phyloP scores from a whole-genome alignment of 2,888 invertebrate genomes.

The Leptinotarsa peninsularis region DNA sequence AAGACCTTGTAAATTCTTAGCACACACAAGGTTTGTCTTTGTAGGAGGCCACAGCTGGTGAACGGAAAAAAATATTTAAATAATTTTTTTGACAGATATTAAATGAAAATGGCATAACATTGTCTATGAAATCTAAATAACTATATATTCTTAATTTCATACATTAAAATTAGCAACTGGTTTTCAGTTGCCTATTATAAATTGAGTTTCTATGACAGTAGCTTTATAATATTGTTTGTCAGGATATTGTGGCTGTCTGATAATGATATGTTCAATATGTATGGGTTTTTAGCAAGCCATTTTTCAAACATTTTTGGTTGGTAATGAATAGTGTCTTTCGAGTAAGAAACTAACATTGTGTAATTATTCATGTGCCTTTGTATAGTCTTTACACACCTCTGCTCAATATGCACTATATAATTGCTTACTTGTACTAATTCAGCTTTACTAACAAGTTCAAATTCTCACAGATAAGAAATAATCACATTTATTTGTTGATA shows the following conservation, averaged over 20 bases:
- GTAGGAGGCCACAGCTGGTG: too few species aligned
- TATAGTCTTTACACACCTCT: neutral
- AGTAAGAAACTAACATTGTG: constrained; percentile 3
- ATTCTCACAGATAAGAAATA: neutral
- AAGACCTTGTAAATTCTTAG: too few species aligned
- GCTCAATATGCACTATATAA: neutral
- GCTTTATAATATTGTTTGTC: constrained; percentile 8
- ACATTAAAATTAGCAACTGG: too few species aligned
- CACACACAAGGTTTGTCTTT: too few species aligned
- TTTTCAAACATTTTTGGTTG: constrained; percentile 30
- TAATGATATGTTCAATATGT: constrained; percentile 50
- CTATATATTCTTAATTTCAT: neutral
- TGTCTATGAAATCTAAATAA: too few species aligned
- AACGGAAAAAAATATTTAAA: too few species aligned
- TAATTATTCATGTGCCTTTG: neutral
- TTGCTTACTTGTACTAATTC: constrained; percentile 6
- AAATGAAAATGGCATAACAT: too few species aligned
- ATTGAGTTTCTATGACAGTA: neutral
- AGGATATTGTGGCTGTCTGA: neutral
- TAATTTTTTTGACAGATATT: too few species aligned
- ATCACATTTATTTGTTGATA: neutral
- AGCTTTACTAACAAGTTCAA: constrained; percentile 11
- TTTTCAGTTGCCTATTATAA: too few species aligned
- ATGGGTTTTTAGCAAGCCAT: neutral
- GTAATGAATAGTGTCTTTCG: neutral